These are phyloP conservation scores for Cygnus olor DNA, from an alignment of 2,797 vertebrate genomes.

Conservation along the genomic window DNA sequence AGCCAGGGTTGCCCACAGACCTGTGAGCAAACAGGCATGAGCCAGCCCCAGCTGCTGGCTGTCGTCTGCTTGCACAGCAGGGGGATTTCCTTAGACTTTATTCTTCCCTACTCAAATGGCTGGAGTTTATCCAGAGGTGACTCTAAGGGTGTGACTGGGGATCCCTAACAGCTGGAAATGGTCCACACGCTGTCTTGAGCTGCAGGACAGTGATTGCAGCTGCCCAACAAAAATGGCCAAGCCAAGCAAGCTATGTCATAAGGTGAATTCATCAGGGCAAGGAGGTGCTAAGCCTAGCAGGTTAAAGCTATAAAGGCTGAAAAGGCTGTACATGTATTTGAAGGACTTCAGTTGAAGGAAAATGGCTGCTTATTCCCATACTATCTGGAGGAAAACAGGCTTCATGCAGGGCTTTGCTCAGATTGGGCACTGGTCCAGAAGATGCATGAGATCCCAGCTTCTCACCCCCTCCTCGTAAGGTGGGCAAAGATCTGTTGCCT, in stretches of 20 bases:
- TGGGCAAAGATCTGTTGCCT: neutral
- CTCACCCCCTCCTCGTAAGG: neutral
- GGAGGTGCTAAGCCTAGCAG: neutral
- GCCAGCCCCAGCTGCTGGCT: neutral
- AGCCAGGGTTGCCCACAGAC: neutral
- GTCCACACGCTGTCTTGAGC: fast-evolving
- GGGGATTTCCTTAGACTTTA: neutral
- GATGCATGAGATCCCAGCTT: neutral
- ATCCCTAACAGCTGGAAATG: neutral
- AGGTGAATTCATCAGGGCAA: neutral
- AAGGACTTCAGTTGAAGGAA: neutral
- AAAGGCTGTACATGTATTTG: neutral
- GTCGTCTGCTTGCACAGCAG: neutral
- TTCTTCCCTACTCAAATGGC: neutral
- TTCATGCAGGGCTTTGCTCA: neutral
- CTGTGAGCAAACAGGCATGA: neutral
- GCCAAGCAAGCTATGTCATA: neutral
- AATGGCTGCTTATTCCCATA: neutral
- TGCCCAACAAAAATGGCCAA: neutral
- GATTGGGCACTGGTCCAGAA: neutral
- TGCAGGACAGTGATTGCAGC: neutral
- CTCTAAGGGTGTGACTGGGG: neutral
- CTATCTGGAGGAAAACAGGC: neutral
- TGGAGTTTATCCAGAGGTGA: neutral
- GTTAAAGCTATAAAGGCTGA: neutral